A percentile compares a stretch with the other conserved stretches of the same genome.
Evolutionary conservation across 2,888 invertebrate species (phyloP).

Genomic region (Hedya salicella): DNA sequence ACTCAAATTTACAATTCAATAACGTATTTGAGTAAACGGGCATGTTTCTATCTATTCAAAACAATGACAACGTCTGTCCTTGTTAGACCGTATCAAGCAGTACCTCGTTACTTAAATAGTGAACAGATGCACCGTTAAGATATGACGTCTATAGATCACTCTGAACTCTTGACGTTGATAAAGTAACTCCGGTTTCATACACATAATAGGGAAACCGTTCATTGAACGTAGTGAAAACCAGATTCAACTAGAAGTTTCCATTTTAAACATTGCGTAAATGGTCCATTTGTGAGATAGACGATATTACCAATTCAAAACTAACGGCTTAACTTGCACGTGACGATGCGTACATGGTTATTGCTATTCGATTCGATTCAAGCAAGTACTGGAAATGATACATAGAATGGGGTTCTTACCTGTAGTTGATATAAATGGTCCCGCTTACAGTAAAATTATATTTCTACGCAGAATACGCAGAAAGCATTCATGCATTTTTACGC

Average conservation of each 20-base stretch:
- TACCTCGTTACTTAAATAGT: conserved; percentile 17
- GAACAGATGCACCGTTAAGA: conserved; percentile 31
- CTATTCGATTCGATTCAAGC: background rate
- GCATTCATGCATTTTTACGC: no score
- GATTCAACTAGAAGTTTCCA: conserved; percentile 23
- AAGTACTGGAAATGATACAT: background rate
- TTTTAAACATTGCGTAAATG: background rate
- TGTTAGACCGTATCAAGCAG: background rate
- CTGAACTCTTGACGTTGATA: conserved; percentile 11
- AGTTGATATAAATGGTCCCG: no score
- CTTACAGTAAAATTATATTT: no score
- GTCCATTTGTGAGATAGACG: background rate
- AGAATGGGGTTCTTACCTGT: no score
- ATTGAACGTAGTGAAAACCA: conserved; percentile 14
- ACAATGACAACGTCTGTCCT: background rate
- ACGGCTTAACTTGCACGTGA: no score
- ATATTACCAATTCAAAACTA: background rate
- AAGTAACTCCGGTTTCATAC: conserved; percentile 19
- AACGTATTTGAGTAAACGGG: background rate
- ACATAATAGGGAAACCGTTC: conserved; percentile 28
- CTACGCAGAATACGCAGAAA: no score
- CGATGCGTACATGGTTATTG: no score
- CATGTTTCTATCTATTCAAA: background rate
- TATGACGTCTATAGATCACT: conserved; percentile 25
- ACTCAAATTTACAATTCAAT: no score